These are phyloP conservation scores for Regulus satrapa DNA, from an alignment of 2,113 vertebrate species.

Conservation along the genomic window DNA sequence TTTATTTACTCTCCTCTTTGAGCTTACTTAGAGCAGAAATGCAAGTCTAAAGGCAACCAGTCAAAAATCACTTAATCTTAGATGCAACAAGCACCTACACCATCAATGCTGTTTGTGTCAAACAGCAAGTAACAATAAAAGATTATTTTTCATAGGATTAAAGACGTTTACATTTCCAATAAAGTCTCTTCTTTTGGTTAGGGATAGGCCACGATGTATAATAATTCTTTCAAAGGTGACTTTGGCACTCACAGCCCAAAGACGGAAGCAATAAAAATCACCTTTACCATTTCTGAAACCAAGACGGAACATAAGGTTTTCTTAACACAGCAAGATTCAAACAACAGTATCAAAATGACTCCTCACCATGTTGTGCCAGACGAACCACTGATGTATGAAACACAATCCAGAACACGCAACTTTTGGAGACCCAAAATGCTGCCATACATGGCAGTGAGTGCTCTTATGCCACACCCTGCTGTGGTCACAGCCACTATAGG, in stretches of 20 bases:
- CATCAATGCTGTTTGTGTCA: neutral
- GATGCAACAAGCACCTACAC: neutral
- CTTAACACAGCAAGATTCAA: neutral
- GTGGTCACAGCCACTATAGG: slow-evolving; percentile 81
- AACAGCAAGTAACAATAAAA: neutral
- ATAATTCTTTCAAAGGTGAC: neutral
- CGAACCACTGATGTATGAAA: slow-evolving; percentile 82
- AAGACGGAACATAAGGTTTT: neutral
- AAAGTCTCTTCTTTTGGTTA: neutral
- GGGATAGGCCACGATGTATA: neutral
- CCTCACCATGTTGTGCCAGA: slow-evolving; percentile 89
- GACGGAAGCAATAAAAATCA: neutral
- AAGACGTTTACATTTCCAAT: neutral
- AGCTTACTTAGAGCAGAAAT: neutral
- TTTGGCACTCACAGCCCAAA: neutral
- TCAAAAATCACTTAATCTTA: neutral
- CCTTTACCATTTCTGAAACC: accelerated
- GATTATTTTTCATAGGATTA: neutral
- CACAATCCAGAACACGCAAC: slow-evolving; percentile 76
- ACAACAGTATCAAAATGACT: neutral
- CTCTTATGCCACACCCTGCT: slow-evolving; percentile 83
- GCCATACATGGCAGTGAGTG: slow-evolving; percentile 80
- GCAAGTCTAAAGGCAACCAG: neutral
- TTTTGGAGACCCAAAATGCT: slow-evolving; percentile 81
- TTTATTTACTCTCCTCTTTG: neutral